Evolutionary conservation across 1,140 invertebrate genomes (phyloP), one percentile per base, ranked within the genome.

Genomic region (Propsilocerus akamusi): DNA sequence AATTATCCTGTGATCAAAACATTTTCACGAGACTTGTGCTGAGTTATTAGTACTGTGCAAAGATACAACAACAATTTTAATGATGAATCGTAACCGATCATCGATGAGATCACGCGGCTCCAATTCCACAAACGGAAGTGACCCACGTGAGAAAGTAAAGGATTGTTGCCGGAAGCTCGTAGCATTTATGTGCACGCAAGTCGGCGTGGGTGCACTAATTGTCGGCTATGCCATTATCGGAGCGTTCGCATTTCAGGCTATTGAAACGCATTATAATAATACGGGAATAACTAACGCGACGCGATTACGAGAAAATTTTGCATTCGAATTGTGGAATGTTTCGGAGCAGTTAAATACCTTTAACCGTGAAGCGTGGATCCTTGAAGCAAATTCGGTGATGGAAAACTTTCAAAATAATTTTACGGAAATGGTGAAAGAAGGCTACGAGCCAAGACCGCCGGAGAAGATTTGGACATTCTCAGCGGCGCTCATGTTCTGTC

Each of bases 211-310:
- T 34, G 89, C 85, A 1, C 69, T 97, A 4, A 90, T 98, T 12
- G 89, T 97, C 0, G 80, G 87, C 37, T 98, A 98, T 63, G 88
- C 94, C 2, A 83, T 97, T 46, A 75, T 97, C 8, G 95, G 95
- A 0, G 94, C 94, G 1, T 81, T 94, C 23, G 80, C 88, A 26
- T 99, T 98, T 63, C 84, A 80, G 59, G 72, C 76, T 46, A 81
- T 97, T 30, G 94, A 97, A 65, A 76, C 76, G 1, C 70, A 78
- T 51, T 74, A 75, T 23, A 76, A 83, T 37, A 74, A 72, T 52
- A 59, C 64, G 32, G 74, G 74, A 55, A 67, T 72, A 25, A 64
- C 59, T 0, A 59, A 69, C 34, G 74, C 81, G 1, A 56, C 59
- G 2, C 57, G 58, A 7, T 57, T 70, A 51, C 65, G 79, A 5